Evolutionary conservation across 1,140 invertebrate species (phyloP).

Genomic region (Zaprionus vittiger): DNA sequence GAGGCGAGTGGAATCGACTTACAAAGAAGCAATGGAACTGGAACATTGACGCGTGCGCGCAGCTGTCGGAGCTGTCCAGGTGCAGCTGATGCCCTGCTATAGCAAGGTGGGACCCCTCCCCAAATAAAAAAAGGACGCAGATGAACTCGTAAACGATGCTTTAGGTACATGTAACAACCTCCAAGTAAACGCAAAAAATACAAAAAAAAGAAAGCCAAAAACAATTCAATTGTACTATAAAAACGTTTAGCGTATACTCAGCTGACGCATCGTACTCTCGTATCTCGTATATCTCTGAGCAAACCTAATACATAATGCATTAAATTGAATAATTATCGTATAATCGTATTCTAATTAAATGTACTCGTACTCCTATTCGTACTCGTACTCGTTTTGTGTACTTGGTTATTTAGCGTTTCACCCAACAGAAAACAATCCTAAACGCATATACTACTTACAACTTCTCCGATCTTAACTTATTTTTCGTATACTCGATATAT

Average conservation of each 20-base stretch:
- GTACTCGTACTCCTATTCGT: conserved; percentile 51
- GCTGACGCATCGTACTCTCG: conserved; percentile 75
- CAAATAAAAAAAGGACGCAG: conserved; percentile 43
- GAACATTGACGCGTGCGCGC: conserved; percentile 44
- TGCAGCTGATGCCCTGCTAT: conserved; percentile 31
- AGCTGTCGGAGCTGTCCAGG: conserved; percentile 18
- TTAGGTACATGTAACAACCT: conserved; percentile 66
- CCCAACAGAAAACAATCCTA: conserved; percentile 46
- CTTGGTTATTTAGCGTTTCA: conserved; percentile 72
- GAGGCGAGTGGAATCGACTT: conserved; percentile 21
- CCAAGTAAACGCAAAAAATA: conserved; percentile 29
- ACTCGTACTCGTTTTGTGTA: conserved; percentile 58
- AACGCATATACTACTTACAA: conserved; percentile 58
- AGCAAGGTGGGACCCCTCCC: conserved; percentile 30
- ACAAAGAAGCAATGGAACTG: conserved; percentile 23
- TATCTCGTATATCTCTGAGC: conserved; percentile 75
- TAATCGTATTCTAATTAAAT: conserved; percentile 57
- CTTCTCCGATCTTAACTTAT: conserved; percentile 44
- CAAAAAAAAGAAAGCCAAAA: conserved; percentile 57
- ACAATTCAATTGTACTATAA: conserved; percentile 41
- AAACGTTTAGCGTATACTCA: conserved; percentile 68
- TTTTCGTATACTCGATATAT: conserved; percentile 23
- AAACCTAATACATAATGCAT: conserved; percentile 62
- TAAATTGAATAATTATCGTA: conserved; percentile 58
- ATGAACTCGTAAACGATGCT: conserved; percentile 38